Base-by-base conservation (phyloP, 2,113 vertebrate genomes). In the Passer domesticus region DNA sequence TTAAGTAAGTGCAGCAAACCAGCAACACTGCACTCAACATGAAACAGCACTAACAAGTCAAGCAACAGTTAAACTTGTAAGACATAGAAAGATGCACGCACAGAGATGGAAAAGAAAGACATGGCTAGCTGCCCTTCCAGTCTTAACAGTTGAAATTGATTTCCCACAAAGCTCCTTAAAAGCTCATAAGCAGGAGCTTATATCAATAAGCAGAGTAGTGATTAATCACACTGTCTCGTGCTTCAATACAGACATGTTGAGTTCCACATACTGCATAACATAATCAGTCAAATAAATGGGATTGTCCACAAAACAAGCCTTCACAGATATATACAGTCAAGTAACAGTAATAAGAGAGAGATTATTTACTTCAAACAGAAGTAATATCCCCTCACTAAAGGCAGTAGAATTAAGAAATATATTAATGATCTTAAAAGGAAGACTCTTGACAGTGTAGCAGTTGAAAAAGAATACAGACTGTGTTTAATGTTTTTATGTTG, bases 301-400 rank as follows among this genome's bases (percentile, higher is more conserved):
- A 43, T 46, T 0, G 0, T 46, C 33, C 15, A 68, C 15, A 68
- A 18, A 64, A 68, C 3, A 20, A 46, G 11, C 13, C 39, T 83
- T 80, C 72, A 80, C 35, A 73, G 52, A 68, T 18, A 44, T 2
- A 60, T 27, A 21, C 8, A 75, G 27, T 50, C 35, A 79, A 82
- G 49, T 43, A 68, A 64, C 18, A 69, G 23, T 52, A 80, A 64
- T 15, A 56, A 53, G 24, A 59, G 56, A 69, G 15, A 89, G 49
- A 80, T 47, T 73, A 56, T 41, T 69, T 13, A 60, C 41, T 60
- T 24, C n/a, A 77, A 89, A 56, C 3, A 73, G 49, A 77, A 66
- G 22, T 41, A 89, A 68, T 83, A 93, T 70, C 19, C 20, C 30
- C 23, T 50, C 43, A 62, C 19, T 35, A 70, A 81, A 74, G 44